phyloP scores from a whole-genome alignment of 2,888 invertebrate genomes.

The Cynaeus angustus region DNA sequence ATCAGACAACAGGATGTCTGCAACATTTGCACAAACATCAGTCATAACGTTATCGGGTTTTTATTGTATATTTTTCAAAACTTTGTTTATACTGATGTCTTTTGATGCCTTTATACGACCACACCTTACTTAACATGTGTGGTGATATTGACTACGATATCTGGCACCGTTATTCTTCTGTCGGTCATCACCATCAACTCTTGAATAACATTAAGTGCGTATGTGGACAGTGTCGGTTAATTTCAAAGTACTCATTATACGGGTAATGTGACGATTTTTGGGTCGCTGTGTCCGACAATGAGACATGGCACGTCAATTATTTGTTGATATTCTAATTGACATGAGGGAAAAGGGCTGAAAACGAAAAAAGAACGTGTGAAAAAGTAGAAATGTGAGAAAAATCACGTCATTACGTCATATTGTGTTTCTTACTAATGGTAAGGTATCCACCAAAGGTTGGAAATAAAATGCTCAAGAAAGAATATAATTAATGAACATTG shows the following conservation, averaged over 20 bases:
- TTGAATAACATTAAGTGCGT: conserved; percentile 34
- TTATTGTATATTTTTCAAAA: neutral
- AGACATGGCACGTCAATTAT: conserved; percentile 4
- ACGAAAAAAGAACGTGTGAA: too few species aligned
- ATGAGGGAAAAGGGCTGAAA: too few species aligned
- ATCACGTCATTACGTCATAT: too few species aligned
- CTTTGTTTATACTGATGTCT: neutral
- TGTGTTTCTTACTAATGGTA: too few species aligned
- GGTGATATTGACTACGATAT: conserved; percentile 33
- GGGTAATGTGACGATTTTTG: conserved; percentile 5
- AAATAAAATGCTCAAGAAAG: too few species aligned
- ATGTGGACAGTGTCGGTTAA: conserved; percentile 16
- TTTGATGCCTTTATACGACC: conserved; percentile 18
- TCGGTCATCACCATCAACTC: conserved; percentile 35
- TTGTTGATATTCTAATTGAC: neutral
- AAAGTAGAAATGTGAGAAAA: too few species aligned
- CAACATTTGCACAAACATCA: neutral
- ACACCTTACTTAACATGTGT: conserved; percentile 26
- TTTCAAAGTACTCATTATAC: conserved; percentile 26
- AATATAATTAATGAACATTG: too few species aligned
- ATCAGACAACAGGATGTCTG: neutral
- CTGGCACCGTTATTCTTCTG: conserved; percentile 41
- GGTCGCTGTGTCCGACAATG: neutral
- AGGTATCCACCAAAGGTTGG: too few species aligned
- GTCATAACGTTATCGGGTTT: neutral